Evolutionary conservation across 1,140 invertebrate species (phyloP).

Genomic region (Goniozus legneri): DNA sequence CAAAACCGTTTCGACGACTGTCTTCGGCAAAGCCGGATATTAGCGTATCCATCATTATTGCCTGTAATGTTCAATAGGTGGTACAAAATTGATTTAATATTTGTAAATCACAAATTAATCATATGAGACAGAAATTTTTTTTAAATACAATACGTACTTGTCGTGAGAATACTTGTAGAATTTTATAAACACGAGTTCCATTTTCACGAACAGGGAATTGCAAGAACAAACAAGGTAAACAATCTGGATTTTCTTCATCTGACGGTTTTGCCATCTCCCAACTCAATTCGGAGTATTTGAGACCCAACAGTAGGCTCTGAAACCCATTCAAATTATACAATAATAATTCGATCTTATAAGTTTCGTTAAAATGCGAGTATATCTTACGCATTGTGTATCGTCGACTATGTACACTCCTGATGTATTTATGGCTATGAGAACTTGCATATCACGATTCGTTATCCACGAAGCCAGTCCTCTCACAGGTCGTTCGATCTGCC

Average conservation of each 20-base stretch:
- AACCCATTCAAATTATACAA: constrained; percentile 29
- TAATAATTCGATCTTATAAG: constrained; percentile 4
- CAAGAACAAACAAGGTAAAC: constrained; percentile 83
- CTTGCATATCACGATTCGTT: constrained; percentile 79
- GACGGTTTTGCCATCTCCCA: constrained; percentile 87
- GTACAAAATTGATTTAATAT: too few relatives aligned
- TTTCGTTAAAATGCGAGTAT: too few relatives aligned
- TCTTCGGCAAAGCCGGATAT: constrained; percentile 83
- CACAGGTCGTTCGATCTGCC: constrained; percentile 85
- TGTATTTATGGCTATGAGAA: constrained; percentile 84
- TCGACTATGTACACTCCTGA: constrained; percentile 86
- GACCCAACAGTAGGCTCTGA: constrained; percentile 77
- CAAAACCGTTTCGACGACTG: constrained; percentile 51
- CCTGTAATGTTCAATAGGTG: too few relatives aligned
- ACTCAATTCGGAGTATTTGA: constrained; percentile 82
- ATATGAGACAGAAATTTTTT: too few relatives aligned
- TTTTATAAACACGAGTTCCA: constrained; percentile 79
- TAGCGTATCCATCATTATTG: constrained; percentile 87
- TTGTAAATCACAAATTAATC: too few relatives aligned
- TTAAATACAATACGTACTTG: constrained; percentile 54
- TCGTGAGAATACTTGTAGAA: constrained; percentile 83
- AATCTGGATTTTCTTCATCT: constrained; percentile 79
- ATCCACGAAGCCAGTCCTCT: constrained; percentile 79
- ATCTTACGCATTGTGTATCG: constrained; percentile 78
- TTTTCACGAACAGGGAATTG: constrained; percentile 86